Base-by-base conservation (phyloP, 2,113 vertebrate genomes). In the Oryzias woworae region DNA sequence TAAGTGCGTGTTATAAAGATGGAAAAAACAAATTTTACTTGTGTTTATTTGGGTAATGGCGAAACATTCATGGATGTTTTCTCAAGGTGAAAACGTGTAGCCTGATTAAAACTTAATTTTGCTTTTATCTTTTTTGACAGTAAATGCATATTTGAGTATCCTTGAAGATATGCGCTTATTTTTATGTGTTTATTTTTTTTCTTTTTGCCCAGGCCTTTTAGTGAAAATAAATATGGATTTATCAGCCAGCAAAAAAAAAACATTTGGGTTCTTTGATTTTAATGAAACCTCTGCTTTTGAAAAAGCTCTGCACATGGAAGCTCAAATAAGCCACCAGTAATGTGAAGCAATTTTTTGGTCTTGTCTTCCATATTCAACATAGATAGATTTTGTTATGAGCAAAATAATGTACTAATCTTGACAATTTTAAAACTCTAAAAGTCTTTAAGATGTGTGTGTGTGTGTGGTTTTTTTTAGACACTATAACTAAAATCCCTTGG, bases 51-150 rank as follows among this genome's bases (percentile, higher is more conserved):
- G 64, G 53, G 52, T 16, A 66, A 56, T 61, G 50, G 61, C 71
- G 62, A 75, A 73, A 82, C 83, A 83, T 49, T 69, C 61, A 58
- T 76, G 81, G 76, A 78, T 80, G 68, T 78, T 80, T 83, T 82
- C 76, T 82, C 46, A 80, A 71, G 52, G 53, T 28, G 62, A 69
- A n/a, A 47, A 71, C 73, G 55, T 62, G 69, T 61, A 55, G 56
- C 51, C 58, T 79, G 76, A 84, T 81, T 66, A 84, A 77, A 80
- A 60, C 55, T 44, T 22, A 52, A 62, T 49, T 69, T 75, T 60
- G 47, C 80, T 80, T 71, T 68, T 65, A 70, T 87, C 53, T 58
- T 63, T 73, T 58, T 70, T 73, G 51, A 78, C 77, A 69, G 69
- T 58, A 82, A 81, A 86, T 60, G 53, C 54, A 64, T 60, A 63